Percentiles rank a stretch among this genome's conserved stretches.
phyloP scores from a whole-genome alignment of 2,888 invertebrate species.

The Hylaea fasciaria region DNA sequence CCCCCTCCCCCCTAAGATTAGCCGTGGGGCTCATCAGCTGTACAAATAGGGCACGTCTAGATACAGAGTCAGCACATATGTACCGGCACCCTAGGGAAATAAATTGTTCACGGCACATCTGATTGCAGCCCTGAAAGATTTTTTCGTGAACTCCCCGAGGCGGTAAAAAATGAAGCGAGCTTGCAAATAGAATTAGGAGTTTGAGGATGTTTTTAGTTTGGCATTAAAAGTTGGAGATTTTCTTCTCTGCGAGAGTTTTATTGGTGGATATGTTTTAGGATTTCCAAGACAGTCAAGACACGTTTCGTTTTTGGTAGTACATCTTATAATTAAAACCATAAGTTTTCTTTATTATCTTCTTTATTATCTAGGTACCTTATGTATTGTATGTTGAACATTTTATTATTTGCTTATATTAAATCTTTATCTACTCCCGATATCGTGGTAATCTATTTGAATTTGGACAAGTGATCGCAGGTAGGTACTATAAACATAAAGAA shows the following conservation, averaged over 20 bases:
- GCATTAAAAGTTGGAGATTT: conserved; percentile 24
- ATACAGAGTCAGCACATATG: conserved; percentile 74
- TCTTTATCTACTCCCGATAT: too few relatives aligned
- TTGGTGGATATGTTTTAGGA: background rate
- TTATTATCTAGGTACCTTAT: background rate
- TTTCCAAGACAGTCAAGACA: background rate
- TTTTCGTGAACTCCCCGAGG: conserved; percentile 52
- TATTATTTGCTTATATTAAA: too few relatives aligned
- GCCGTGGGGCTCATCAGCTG: conserved; percentile 64
- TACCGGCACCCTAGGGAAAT: conserved; percentile 79
- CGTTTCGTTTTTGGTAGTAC: background rate
- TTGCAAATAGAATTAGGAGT: conserved; percentile 40
- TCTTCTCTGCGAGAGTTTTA: background rate
- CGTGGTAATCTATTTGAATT: too few relatives aligned
- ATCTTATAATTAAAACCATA: too few relatives aligned
- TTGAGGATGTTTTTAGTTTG: conserved; percentile 28
- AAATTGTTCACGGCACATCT: conserved; percentile 69
- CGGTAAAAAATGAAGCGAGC: conserved; percentile 42
- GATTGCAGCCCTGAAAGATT: conserved; percentile 73
- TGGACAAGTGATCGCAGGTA: too few relatives aligned
- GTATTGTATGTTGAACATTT: too few relatives aligned
- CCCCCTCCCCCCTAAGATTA: conserved; percentile 53
- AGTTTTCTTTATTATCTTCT: background rate
- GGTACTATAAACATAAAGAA: too few relatives aligned
- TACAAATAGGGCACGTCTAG: conserved; percentile 77